phyloP scores from a whole-genome alignment of 2,113 vertebrate genomes.

The Canis aureus region DNA sequence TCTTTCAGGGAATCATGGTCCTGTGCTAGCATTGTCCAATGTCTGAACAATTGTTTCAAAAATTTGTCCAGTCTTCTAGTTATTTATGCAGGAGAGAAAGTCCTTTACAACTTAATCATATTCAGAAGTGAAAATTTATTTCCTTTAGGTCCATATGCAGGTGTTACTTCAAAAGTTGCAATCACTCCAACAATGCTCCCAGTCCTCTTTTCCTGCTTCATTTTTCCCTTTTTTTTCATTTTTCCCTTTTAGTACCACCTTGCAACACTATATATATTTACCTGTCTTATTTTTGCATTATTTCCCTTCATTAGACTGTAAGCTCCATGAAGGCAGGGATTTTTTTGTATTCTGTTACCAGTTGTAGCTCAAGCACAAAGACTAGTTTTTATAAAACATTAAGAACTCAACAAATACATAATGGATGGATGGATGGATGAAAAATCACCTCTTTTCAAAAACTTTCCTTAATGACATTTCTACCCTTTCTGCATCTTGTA shows the following conservation, averaged over 20 bases:
- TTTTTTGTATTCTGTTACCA: conserved; percentile 3
- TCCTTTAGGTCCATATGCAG: conserved; percentile 6
- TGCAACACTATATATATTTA: background rate
- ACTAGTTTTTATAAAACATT: background rate
- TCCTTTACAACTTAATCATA: background rate
- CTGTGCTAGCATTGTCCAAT: background rate
- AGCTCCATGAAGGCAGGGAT: background rate
- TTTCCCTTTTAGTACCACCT: conserved; percentile 10
- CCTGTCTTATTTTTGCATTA: background rate
- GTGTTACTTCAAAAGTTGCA: conserved; percentile 26
- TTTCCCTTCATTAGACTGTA: conserved; percentile 45
- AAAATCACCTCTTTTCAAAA: conserved; percentile 18
- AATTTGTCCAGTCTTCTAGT: background rate
- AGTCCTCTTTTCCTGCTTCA: background rate
- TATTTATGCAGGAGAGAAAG: background rate
- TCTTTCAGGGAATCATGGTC: background rate
- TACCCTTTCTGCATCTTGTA: conserved; percentile 12
- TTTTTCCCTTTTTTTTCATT: conserved; percentile 38
- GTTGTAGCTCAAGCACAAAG: conserved; percentile 5
- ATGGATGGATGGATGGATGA: background rate
- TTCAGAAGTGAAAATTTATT: conserved; percentile 40
- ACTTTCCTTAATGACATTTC: background rate
- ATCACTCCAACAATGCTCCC: background rate
- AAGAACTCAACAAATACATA: background rate
- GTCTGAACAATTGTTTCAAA: background rate